Evolutionary conservation across 2,797 vertebrate genomes (phyloP).

Genomic region (Eulemur mongoz): DNA sequence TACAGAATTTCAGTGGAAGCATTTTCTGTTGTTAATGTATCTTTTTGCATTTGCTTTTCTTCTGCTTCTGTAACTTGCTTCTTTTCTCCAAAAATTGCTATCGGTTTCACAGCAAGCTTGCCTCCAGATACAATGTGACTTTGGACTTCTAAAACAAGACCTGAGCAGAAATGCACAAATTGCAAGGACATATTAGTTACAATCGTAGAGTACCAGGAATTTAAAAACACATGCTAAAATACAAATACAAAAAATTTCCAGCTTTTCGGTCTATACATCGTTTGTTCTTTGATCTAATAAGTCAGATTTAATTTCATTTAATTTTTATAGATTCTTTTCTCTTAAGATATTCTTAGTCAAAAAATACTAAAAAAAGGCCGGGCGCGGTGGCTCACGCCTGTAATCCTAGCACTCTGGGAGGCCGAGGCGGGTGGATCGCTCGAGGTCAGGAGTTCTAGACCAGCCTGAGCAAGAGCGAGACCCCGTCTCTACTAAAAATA

Average conservation of each 20-base stretch:
- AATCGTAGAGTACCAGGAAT: background rate
- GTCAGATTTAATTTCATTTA: background rate
- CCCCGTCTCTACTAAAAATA: no score
- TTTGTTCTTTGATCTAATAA: background rate
- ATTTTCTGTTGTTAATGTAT: background rate
- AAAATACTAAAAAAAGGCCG: background rate
- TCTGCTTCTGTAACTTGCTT: constrained; percentile 46
- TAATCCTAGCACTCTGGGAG: no score
- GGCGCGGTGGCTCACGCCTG: no score
- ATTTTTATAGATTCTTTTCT: background rate
- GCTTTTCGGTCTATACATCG: background rate
- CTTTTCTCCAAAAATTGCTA: constrained; percentile 30
- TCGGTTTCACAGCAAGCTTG: constrained; percentile 61
- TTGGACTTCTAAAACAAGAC: constrained; percentile 70
- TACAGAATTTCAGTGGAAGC: constrained; percentile 62
- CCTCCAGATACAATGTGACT: constrained; percentile 63
- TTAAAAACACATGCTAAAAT: background rate
- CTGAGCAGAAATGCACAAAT: constrained; percentile 48
- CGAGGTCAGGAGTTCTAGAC: no score
- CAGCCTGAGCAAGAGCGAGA: no score
- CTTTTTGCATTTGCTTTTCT: constrained; percentile 60
- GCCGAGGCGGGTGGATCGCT: no score
- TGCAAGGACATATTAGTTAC: background rate
- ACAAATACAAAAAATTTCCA: background rate
- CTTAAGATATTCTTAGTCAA: background rate